Evolutionary conservation across 2,113 vertebrate species (phyloP).

Genomic region (Neogobius melanostomus): DNA sequence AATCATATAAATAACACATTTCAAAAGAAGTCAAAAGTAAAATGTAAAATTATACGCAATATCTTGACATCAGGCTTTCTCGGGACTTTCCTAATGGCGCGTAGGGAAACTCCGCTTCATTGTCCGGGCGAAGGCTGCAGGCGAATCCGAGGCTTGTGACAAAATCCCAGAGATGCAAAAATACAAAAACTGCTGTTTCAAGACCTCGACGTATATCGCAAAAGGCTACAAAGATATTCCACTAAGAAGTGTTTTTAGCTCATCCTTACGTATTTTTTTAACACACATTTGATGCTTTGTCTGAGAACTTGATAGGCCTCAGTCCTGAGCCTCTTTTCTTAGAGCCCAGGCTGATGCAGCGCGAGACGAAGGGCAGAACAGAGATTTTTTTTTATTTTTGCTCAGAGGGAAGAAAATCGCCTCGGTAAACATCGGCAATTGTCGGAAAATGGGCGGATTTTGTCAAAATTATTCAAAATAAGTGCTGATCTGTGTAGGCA

Average conservation of each 20-base stretch:
- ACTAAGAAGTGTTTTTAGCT: conserved; percentile 15
- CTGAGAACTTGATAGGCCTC: conserved; percentile 67
- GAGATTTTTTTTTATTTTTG: conserved; percentile 82
- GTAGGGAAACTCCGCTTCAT: conserved; percentile 41
- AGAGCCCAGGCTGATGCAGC: conserved; percentile 78
- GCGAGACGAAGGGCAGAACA: conserved; percentile 76
- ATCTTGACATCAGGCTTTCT: conserved; percentile 65
- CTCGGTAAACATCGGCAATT: conserved; percentile 74
- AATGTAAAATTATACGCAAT: conserved; percentile 4
- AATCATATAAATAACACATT: neutral
- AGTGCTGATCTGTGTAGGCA: conserved; percentile 23
- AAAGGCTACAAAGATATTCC: conserved; percentile 31
- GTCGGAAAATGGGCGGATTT: conserved; percentile 75
- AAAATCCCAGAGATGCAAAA: conserved; percentile 69
- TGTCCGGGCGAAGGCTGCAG: conserved; percentile 37
- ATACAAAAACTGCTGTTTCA: conserved; percentile 12
- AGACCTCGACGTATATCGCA: conserved; percentile 1
- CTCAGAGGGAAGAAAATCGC: conserved; percentile 75
- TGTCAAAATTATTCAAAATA: conserved; percentile 55
- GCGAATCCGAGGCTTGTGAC: conserved; percentile 70
- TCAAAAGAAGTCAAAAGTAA: neutral
- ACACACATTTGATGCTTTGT: conserved; percentile 42
- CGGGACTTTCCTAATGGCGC: conserved; percentile 63
- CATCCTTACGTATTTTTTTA: conserved; percentile 30
- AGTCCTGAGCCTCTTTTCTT: conserved; percentile 79